Conservation (phyloP, 2,888 invertebrate species). For the Antheraea assamensis region DNA sequence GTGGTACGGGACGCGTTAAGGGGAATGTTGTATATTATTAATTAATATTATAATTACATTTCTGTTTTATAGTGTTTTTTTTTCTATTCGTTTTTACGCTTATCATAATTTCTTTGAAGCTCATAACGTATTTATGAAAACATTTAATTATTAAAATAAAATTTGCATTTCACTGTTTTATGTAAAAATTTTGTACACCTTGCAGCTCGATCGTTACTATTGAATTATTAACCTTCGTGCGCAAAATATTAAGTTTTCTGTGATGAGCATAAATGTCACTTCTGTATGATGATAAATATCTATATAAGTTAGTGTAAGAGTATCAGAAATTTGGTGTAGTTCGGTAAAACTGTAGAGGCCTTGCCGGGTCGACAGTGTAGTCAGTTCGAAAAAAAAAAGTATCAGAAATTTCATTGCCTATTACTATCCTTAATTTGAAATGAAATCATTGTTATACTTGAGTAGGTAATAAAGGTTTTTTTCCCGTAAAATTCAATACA, state of each 20-base stretch:
- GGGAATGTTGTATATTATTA: constrained; percentile 15
- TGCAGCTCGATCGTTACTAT: no score
- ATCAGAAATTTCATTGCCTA: no score
- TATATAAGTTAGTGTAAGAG: no score
- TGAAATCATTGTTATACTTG: no score
- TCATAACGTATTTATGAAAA: not conserved
- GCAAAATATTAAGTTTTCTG: not conserved
- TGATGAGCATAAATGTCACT: not conserved
- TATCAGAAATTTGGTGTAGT: no score
- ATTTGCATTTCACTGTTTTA: not conserved
- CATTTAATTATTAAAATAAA: not conserved
- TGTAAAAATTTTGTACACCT: not conserved
- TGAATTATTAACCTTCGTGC: not conserved
- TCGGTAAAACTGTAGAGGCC: no score
- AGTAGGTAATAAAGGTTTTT: no score
- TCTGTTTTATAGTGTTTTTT: not conserved
- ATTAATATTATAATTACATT: not conserved
- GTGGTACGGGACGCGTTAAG: constrained; percentile 32
- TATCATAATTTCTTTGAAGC: not conserved
- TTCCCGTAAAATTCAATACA: no score
- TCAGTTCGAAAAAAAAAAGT: no score
- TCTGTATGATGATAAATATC: no score
- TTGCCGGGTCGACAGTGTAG: no score
- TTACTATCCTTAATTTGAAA: no score
- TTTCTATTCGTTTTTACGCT: not conserved